Evolutionary conservation across 2,797 vertebrate species (phyloP), one percentile per base, ranked within the genome.

Genomic region (Poecilia gillii): DNA sequence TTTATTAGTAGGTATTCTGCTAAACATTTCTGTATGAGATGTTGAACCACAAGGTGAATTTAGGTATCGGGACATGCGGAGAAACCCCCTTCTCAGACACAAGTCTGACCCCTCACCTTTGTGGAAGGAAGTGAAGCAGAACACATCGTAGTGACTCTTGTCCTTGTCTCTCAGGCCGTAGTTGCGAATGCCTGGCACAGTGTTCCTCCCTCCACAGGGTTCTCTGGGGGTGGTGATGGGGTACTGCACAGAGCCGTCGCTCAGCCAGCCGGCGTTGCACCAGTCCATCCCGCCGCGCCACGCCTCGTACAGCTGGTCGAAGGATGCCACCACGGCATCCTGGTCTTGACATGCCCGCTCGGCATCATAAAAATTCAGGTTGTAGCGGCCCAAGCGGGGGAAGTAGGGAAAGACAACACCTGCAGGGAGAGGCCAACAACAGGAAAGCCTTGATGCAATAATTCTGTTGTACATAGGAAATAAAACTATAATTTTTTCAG

Each of bases 231-330:
- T 95, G 84, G 95, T 98, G 90, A 99, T 97, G 68, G 98, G 98
- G 77, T 99, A 99, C 75, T 98, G 98, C 28, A 98, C 98, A 0
- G 98, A 97, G 33, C 98, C 98, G 0, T 99, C 98, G 0, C 92
- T 97, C 73, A 99, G 96, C 98, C 98, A 99, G 80, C 98, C 98
- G 0, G 98, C 98, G 0, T 99, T 99, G 89, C 98, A 99, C 98
- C 98, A 99, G 92, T 99, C 98, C 92, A 99, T 86, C 23, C 98
- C 98, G 0, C 92, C 94, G 46, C 95, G 94, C 98, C 98, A 99
- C 33, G 97, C 97, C 0, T 97, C 96, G 0, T 97, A 97, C 68
- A 99, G 94, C 92, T 99, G 98, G 74, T 99, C 97, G 0, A 97
- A 97, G 25, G 98, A 99, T 4, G 98, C 98, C 0, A 99, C 95